Base-by-base conservation (phyloP, 2,797 vertebrate genomes). In the Tauraco hartlaubi region DNA sequence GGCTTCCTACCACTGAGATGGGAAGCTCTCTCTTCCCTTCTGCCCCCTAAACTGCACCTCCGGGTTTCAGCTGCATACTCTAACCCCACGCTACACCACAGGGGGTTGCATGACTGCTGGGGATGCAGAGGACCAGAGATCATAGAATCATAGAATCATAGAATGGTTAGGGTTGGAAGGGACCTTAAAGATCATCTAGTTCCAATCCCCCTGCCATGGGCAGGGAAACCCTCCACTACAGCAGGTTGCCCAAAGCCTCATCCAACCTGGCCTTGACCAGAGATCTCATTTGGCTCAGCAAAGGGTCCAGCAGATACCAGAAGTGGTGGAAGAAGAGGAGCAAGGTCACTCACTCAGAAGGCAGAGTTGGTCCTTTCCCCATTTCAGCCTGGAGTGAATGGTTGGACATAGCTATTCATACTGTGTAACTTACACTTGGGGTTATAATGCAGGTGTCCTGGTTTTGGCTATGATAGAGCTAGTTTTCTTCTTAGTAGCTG, bases 301-400 rank as follows among this genome's bases (percentile, higher is more conserved):
- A 64, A 73, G 15, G 10, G 15, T 76, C 20, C 21, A 64, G 15
- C 7, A 37, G 19, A n/a, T 5, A 37, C 29, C 63, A 72, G 85
- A 49, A 59, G 44, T 6, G 12, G 8, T 5, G 16, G 29, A 77
- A 84, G n/a, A 64, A 73, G 33, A 11, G 23, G 10, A 49, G 11
- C 12, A 66, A 74, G 11, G 25, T 64, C 46, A 69, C 9, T 73
- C 52, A 18, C 52, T 61, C 2, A 1, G 33, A 82, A 88, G 31
- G 3, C 3, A 61, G 25, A 61, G n/a, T 20, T 0, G 2, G 15
- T 69, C 44, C 11, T 64, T 25, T 4, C 10, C 3, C 13, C 16
- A 4, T 33, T 77, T 81, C 37, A 33, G 15, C 48, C 43, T 64
- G 15, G 23, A 73, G 39, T 33, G 51, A 77, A 37, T 29, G 35